phyloP scores from a whole-genome alignment of 1,140 invertebrate species.

The Drosophila funebris region DNA sequence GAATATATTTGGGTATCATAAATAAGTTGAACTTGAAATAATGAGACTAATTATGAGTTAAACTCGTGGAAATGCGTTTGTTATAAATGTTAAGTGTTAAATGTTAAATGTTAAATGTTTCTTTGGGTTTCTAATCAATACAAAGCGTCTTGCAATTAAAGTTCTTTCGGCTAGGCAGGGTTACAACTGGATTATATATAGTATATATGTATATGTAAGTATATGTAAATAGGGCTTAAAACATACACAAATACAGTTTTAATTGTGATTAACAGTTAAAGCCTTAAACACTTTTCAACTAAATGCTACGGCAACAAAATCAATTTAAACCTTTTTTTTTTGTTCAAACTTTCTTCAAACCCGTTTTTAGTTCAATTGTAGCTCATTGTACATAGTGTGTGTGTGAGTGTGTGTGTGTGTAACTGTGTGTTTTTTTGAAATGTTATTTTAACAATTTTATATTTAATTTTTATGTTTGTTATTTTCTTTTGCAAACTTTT shows the following conservation, averaged over 20 bases:
- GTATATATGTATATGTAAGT: constrained; percentile 32
- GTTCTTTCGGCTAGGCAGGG: constrained; percentile 24
- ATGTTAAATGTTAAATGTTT: too few species aligned
- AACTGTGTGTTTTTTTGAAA: constrained; percentile 33
- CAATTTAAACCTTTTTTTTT: constrained; percentile 48
- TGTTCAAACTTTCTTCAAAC: constrained; percentile 50
- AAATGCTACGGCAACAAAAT: constrained; percentile 65
- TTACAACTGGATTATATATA: constrained; percentile 21
- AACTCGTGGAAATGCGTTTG: constrained; percentile 70
- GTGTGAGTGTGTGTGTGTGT: constrained; percentile 32
- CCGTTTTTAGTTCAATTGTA: constrained; percentile 45
- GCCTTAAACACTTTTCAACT: constrained; percentile 66
- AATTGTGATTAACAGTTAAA: constrained; percentile 52
- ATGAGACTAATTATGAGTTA: constrained; percentile 63
- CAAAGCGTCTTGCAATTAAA: constrained; percentile 56
- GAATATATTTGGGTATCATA: constrained; percentile 30
- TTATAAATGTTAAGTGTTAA: too few species aligned
- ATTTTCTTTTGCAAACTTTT: constrained; percentile 38
- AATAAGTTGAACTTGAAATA: constrained; percentile 56
- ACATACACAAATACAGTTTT: constrained; percentile 16
- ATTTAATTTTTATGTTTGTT: constrained; percentile 38
- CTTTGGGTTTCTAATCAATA: constrained; percentile 52
- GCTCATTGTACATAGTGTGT: constrained; percentile 65
- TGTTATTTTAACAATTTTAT: constrained; percentile 39
- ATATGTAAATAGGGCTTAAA: constrained; percentile 21